Evolutionary conservation across 2,888 invertebrate genomes (phyloP).

Genomic region (Podotricha telesiphe): DNA sequence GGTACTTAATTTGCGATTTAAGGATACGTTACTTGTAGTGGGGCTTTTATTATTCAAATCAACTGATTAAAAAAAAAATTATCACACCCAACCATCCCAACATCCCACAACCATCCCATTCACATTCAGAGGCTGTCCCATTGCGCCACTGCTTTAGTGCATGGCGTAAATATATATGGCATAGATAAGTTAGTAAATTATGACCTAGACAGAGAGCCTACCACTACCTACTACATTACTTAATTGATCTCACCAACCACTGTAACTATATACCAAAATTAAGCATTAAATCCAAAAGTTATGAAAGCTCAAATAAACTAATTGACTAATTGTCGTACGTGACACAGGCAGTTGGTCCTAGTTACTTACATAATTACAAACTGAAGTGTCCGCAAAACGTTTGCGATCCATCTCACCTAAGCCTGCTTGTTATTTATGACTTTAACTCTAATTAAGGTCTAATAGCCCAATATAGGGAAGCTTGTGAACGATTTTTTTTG

Average conservation of each 20-base stretch:
- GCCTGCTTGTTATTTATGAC: slow-evolving; percentile 33
- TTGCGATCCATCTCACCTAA: slow-evolving; percentile 32
- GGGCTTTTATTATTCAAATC: too few relatives aligned
- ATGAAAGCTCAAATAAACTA: slow-evolving; percentile 22
- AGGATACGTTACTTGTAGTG: too few relatives aligned
- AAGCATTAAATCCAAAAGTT: neutral
- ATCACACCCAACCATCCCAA: too few relatives aligned
- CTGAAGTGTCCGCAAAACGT: slow-evolving; percentile 32
- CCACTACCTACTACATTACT: too few relatives aligned
- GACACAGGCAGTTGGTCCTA: slow-evolving; percentile 30
- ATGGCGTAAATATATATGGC: too few relatives aligned
- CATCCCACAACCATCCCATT: too few relatives aligned
- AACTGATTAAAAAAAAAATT: too few relatives aligned
- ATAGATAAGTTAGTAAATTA: too few relatives aligned
- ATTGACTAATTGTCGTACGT: slow-evolving; percentile 41
- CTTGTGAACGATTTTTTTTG: neutral
- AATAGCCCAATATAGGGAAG: neutral
- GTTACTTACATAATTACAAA: slow-evolving; percentile 35
- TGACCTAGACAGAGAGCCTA: neutral
- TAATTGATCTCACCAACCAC: neutral
- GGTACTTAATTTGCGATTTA: too few relatives aligned
- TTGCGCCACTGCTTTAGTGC: too few relatives aligned
- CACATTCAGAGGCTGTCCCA: too few relatives aligned
- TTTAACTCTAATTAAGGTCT: slow-evolving; percentile 26
- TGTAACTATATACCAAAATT: neutral